These are phyloP conservation scores for Cremastinae sp. DNA, from an alignment of 2,888 invertebrate genomes.

Conservation along the genomic window DNA sequence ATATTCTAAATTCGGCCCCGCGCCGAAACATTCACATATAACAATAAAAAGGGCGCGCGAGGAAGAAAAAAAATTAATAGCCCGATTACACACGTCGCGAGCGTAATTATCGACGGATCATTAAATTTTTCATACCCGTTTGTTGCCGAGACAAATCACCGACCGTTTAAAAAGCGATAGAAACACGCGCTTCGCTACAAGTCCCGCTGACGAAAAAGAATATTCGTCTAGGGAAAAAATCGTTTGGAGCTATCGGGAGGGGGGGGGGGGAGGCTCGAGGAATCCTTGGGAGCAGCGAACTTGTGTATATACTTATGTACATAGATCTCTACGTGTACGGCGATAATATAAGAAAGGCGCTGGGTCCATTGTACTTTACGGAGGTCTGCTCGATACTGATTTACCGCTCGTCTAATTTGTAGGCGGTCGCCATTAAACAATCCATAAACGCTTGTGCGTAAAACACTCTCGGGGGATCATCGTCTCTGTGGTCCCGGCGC, in stretches of 20 bases:
- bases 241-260: no score
- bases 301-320: conserved; percentile 16
- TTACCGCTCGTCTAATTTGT: conserved; percentile 80
- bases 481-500: conserved; percentile 43
- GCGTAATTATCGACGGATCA: no score
- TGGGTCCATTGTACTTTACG: conserved; percentile 70
- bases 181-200: neutral
- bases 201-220: no score
- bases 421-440: conserved; percentile 80
- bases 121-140: no score
- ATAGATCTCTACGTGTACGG: conserved; percentile 7
- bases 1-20: no score
- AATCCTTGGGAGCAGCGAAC: neutral
- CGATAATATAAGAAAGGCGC: conserved; percentile 59
- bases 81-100: no score
- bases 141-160: no score
- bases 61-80: no score
- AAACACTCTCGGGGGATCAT: conserved; percentile 72
- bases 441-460: conserved; percentile 79
- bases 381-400: conserved; percentile 79
- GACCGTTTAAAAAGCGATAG: neutral
- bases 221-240: no score
- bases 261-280: no score
- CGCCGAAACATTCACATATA: conserved; percentile 2
- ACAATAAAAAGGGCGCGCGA: no score